A percentile compares a stretch with the other conserved stretches of the same genome.
These are phyloP conservation scores for Strix aluco DNA, from an alignment of 2,113 vertebrate species.

Conservation along the genomic window DNA sequence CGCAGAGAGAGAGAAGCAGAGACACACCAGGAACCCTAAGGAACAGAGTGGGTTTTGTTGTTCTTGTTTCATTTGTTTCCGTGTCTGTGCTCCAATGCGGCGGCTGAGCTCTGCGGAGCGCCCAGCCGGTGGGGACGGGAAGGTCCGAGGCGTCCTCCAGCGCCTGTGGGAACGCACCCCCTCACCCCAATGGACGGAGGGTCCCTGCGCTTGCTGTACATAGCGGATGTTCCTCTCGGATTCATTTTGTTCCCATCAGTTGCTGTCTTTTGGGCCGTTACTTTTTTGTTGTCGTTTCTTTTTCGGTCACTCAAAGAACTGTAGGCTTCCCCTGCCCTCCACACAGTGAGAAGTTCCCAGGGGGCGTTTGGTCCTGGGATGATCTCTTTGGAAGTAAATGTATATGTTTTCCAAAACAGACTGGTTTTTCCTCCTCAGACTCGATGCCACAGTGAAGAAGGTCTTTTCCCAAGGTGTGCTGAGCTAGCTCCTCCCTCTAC, in stretches of 20 bases:
- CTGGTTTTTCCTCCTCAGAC: not conserved
- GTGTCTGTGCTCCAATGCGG: not conserved
- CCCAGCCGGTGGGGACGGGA: not conserved
- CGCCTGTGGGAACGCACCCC: not conserved
- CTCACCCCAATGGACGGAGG: not conserved
- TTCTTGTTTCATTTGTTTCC: conserved; percentile 49
- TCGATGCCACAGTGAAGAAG: not conserved
- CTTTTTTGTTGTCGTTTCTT: not conserved
- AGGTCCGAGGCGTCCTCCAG: not conserved
- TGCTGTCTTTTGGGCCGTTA: conserved; percentile 11
- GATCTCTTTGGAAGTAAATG: not conserved
- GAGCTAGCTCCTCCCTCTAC: not conserved
- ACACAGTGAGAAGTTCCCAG: conserved; percentile 21
- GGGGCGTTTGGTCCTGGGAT: not conserved
- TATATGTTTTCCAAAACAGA: not conserved
- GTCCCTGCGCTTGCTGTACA: conserved; percentile 33
- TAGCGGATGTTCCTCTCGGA: not conserved
- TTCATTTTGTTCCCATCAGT: not conserved
- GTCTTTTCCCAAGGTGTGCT: not conserved
- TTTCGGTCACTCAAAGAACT: conserved; percentile 6
- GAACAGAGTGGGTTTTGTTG: conserved; percentile 22
- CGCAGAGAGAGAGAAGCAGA: not conserved
- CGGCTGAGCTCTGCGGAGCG: not conserved
- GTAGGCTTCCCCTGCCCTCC: conserved; percentile 26
- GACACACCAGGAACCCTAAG: not conserved